These are phyloP conservation scores for Malacoraja senta DNA, from an alignment of 2,797 vertebrate species.

Conservation along the genomic window DNA sequence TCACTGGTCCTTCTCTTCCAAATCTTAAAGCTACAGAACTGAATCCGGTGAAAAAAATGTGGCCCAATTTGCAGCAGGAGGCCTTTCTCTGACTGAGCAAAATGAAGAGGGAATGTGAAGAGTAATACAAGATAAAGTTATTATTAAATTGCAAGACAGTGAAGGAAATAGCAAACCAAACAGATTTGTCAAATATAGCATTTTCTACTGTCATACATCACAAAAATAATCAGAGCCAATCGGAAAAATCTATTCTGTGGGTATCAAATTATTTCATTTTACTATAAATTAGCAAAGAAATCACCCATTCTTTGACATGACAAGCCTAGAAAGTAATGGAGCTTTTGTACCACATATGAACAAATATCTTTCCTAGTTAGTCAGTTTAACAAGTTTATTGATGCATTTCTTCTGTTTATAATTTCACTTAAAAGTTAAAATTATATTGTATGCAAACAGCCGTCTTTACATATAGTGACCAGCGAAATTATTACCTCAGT, in stretches of 20 bases:
- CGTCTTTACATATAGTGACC: neutral
- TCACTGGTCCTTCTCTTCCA: neutral
- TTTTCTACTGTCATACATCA: constrained; percentile 15
- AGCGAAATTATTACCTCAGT: neutral
- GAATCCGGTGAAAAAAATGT: neutral
- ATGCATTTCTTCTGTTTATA: neutral
- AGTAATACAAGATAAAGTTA: neutral
- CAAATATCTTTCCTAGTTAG: neutral
- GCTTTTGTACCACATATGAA: neutral
- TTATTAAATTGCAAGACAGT: neutral
- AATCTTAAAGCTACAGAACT: neutral
- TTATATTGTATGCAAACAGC: neutral
- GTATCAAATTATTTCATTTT: neutral
- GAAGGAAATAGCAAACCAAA: neutral
- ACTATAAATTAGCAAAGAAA: constrained; percentile 2
- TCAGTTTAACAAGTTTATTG: neutral
- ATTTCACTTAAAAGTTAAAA: neutral
- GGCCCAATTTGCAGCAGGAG: neutral
- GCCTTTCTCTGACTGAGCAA: neutral
- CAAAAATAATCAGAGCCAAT: too few species aligned
- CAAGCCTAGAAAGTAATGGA: too few species aligned
- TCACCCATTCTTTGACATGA: neutral
- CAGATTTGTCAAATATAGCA: neutral
- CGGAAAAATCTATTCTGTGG: neutral
- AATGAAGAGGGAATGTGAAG: neutral